These are phyloP conservation scores for Drosophila repleta DNA, from an alignment of 1,140 invertebrate genomes.

Conservation along the genomic window DNA sequence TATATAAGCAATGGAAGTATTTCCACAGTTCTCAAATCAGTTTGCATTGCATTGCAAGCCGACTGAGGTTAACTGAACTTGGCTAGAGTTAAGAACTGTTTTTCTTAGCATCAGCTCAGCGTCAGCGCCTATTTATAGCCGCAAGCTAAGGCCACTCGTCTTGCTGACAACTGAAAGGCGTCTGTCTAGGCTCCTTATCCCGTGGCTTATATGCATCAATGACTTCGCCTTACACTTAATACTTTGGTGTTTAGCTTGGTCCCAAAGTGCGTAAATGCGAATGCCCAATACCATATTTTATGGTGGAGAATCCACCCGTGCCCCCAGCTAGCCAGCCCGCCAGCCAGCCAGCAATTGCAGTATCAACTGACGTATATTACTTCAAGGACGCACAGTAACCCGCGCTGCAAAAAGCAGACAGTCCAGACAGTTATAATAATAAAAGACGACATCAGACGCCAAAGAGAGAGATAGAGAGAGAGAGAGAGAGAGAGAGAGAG, in stretches of 20 bases:
- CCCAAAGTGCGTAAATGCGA: slow-evolving; percentile 32
- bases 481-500: slow-evolving; percentile 11
- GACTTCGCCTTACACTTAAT: not conserved
- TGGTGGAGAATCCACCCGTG: not conserved
- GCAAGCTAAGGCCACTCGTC: not conserved
- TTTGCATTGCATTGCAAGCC: no score
- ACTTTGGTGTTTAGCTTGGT: not conserved
- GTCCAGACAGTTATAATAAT: slow-evolving; percentile 59
- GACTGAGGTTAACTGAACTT: not conserved
- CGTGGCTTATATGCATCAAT: slow-evolving; percentile 20
- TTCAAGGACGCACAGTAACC: slow-evolving; percentile 76
- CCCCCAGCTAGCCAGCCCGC: not conserved
- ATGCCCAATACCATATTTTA: slow-evolving; percentile 4
- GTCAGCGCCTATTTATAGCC: slow-evolving; percentile 26
- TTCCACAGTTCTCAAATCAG: not conserved
- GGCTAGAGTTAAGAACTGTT: no score
- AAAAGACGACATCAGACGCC: slow-evolving; percentile 33
- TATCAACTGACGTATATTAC: slow-evolving; percentile 68
- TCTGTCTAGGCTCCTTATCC: slow-evolving; percentile 22
- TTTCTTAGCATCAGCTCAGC: not conserved
- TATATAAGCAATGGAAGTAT: not conserved
- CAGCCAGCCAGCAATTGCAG: slow-evolving; percentile 15
- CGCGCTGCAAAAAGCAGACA: slow-evolving; percentile 32
- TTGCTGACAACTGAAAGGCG: slow-evolving; percentile 10
- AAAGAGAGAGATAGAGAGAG: no score